These are phyloP conservation scores for Pseudococcus jackbeardsleyi DNA, from an alignment of 2,888 invertebrate genomes.

Conservation along the genomic window DNA sequence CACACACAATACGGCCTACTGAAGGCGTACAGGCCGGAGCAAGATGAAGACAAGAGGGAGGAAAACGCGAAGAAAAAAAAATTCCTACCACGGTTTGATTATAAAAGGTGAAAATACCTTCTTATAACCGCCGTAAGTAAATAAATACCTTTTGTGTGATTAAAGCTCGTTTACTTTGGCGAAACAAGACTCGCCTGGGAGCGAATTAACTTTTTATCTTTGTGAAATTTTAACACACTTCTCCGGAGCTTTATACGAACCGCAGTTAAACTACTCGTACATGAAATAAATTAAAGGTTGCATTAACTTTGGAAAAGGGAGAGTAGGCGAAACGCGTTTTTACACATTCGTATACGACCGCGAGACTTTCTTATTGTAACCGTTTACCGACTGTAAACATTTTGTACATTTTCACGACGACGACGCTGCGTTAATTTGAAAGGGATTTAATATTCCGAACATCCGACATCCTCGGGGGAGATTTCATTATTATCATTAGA, in stretches of 20 bases:
- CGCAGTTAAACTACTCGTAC: conserved; percentile 27
- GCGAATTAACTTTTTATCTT: conserved; percentile 53
- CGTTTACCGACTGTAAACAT: conserved; percentile 29
- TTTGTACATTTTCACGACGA: background rate
- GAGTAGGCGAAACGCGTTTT: background rate
- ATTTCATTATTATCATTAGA: conserved; percentile 58
- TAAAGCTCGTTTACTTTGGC: conserved; percentile 42
- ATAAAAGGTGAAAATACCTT: conserved; percentile 25
- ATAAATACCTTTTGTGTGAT: conserved; percentile 38
- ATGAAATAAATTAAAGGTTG: conserved; percentile 49
- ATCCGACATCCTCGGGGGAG: conserved; percentile 50
- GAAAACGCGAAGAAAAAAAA: background rate
- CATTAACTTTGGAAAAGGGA: background rate
- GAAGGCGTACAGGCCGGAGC: no score
- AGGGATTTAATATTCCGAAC: conserved; percentile 60
- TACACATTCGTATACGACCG: background rate
- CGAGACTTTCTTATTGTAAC: conserved; percentile 37
- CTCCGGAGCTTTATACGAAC: conserved; percentile 5
- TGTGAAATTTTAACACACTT: conserved; percentile 45
- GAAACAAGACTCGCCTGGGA: conserved; percentile 37
- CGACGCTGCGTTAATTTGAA: conserved; percentile 51
- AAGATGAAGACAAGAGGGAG: background rate
- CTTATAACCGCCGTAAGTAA: conserved; percentile 34
- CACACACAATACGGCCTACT: background rate
- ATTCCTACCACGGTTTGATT: background rate